Evolutionary conservation across 2,888 invertebrate genomes (phyloP).

Genomic region (Epinotia bilunana): DNA sequence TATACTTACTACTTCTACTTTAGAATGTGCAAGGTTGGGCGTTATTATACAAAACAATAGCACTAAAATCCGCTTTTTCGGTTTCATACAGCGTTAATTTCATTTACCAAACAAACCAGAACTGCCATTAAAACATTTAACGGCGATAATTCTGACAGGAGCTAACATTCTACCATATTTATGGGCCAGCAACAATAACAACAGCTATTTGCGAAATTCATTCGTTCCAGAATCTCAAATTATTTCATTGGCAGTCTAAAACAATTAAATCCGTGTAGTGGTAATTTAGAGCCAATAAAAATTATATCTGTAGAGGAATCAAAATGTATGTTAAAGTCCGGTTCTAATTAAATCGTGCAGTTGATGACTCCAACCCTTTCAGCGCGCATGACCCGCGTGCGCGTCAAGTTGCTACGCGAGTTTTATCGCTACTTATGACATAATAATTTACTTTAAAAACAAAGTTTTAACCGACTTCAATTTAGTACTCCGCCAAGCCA

Average conservation of each 20-base stretch:
- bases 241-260: conserved; percentile 20
- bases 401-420: no score
- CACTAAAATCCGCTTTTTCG: conserved; percentile 9
- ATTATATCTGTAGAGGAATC: neutral
- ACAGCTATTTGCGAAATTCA: conserved; percentile 42
- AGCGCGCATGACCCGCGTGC: no score
- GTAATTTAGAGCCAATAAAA: conserved; percentile 5
- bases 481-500: no score
- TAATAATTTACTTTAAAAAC: no score
- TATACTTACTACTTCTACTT: no score
- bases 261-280: conserved; percentile 3
- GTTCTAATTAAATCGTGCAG: no score
- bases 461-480: no score
- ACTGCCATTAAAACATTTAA: conserved; percentile 44
- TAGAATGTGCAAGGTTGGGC: neutral
- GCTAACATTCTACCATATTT: conserved; percentile 37
- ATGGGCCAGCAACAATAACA: conserved; percentile 40
- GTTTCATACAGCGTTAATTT: conserved; percentile 28
- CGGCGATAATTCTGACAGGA: conserved; percentile 41
- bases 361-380: no score
- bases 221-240: conserved; percentile 33
- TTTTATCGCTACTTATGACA: no score
- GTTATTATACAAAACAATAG: neutral
- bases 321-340: neutral
- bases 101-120: conserved; percentile 38